Evolutionary conservation across 2,888 invertebrate species (phyloP).

Genomic region (Drosophila subsilvestris): DNA sequence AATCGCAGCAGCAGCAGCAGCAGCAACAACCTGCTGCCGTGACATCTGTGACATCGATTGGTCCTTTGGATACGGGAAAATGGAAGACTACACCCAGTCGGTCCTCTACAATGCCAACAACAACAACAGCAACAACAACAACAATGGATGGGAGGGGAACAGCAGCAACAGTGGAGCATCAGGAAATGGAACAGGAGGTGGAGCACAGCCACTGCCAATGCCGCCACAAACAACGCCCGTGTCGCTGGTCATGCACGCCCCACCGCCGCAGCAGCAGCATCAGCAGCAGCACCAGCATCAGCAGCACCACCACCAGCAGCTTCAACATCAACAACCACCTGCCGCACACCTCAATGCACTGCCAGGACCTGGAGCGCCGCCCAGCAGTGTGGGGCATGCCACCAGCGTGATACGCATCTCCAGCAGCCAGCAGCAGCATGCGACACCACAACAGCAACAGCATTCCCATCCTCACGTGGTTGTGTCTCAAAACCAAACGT

Average conservation of each 20-base stretch:
- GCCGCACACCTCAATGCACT: conserved; percentile 67
- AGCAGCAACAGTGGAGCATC: conserved; percentile 35
- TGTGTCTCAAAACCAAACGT: conserved; percentile 75
- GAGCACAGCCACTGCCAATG: conserved; percentile 64
- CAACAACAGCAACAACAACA: conserved; percentile 49
- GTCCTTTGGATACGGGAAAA: conserved; percentile 70
- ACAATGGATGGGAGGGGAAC: conserved; percentile 55
- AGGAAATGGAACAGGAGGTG: conserved; percentile 47
- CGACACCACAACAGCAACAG: conserved; percentile 22
- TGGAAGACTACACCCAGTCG: conserved; percentile 83
- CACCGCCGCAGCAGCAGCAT: conserved; percentile 52
- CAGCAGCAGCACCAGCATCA: conserved; percentile 50
- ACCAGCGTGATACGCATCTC: conserved; percentile 94
- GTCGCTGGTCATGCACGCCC: conserved; percentile 82
- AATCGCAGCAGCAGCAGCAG: conserved; percentile 66
- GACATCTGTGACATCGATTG: neutral
- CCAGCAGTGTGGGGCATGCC: conserved; percentile 84
- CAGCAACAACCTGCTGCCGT: conserved; percentile 50
- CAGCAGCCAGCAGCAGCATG: conserved; percentile 85
- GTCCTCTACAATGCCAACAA: conserved; percentile 80
- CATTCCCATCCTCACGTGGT: conserved; percentile 58
- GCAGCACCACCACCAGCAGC: conserved; percentile 23
- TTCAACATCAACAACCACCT: conserved; percentile 68
- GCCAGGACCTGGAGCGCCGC: conserved; percentile 64
- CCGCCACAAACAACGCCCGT: conserved; percentile 81